Conservation (phyloP, 2,797 vertebrate species). For the Chromobotia macracanthus region DNA sequence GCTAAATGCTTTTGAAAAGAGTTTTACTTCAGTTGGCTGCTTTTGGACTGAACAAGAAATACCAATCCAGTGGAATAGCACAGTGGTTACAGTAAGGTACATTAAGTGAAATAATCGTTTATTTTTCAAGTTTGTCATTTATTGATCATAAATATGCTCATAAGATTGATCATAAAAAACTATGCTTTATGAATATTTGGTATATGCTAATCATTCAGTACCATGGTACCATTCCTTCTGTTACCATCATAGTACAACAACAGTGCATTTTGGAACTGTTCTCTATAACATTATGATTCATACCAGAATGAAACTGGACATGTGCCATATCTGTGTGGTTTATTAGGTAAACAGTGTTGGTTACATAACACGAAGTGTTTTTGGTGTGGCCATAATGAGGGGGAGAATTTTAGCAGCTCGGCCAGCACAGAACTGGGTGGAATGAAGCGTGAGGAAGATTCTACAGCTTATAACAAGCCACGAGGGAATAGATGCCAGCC, state of each 20-base stretch:
- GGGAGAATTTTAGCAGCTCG: conserved; percentile 45
- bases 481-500: conserved; percentile 43
- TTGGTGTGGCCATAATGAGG: conserved; percentile 43
- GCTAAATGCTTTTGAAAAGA: background rate
- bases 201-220: background rate
- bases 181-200: background rate
- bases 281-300: background rate
- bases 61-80: background rate
- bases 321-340: conserved; percentile 19
- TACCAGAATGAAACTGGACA: background rate
- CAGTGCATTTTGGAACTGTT: background rate
- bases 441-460: conserved; percentile 47
- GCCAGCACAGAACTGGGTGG: conserved; percentile 37
- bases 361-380: conserved; percentile 51
- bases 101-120: too few species aligned
- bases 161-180: too few species aligned
- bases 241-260: background rate
- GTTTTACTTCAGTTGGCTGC: background rate
- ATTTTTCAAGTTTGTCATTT: too few species aligned
- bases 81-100: background rate
- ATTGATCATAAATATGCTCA: too few species aligned
- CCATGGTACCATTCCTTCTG: background rate
- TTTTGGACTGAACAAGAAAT: background rate
- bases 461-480: conserved; percentile 55
- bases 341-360: conserved; percentile 31